These are phyloP conservation scores for Gortyna flavago DNA, from an alignment of 2,888 invertebrate genomes.

Conservation along the genomic window DNA sequence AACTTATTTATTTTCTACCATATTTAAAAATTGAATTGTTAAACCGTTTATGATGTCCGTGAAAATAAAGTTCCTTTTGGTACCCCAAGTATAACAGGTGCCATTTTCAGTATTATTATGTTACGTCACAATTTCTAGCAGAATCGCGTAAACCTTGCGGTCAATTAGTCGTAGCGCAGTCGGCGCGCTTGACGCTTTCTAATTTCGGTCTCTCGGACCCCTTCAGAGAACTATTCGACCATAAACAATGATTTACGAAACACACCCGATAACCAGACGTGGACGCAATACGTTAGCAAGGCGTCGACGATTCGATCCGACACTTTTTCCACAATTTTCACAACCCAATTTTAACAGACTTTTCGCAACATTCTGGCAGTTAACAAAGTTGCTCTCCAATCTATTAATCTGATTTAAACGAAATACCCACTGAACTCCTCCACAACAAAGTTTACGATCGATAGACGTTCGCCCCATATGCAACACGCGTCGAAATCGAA, in stretches of 20 bases:
- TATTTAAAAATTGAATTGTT: conserved; percentile 35
- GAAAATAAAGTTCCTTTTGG: conserved; percentile 46
- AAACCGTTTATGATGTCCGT: conserved; percentile 29
- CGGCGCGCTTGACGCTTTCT: conserved; percentile 87
- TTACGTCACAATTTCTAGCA: conserved; percentile 81
- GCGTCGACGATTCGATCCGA: conserved; percentile 75
- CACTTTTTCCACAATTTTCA: conserved; percentile 79
- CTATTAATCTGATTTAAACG: conserved; percentile 73
- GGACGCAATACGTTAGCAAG: conserved; percentile 76
- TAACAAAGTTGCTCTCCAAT: conserved; percentile 50
- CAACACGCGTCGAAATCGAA: conserved; percentile 87
- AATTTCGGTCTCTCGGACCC: conserved; percentile 85
- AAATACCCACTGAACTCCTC: conserved; percentile 74
- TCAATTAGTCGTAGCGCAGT: conserved; percentile 85
- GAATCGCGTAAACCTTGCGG: conserved; percentile 87
- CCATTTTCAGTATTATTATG: conserved; percentile 68
- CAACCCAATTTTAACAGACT: conserved; percentile 67
- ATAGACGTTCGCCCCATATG: conserved; percentile 85
- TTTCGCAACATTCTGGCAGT: conserved; percentile 65
- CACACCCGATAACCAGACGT: conserved; percentile 76
- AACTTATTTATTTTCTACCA: conserved; percentile 19
- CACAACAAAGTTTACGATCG: conserved; percentile 81
- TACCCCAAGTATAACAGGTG: conserved; percentile 32
- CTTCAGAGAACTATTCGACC: conserved; percentile 86
- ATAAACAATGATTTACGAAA: conserved; percentile 89